Evolutionary conservation across 2,113 vertebrate species (phyloP), one percentile per base, ranked within the genome.

Genomic region (Melanotaenia duboulayi): DNA sequence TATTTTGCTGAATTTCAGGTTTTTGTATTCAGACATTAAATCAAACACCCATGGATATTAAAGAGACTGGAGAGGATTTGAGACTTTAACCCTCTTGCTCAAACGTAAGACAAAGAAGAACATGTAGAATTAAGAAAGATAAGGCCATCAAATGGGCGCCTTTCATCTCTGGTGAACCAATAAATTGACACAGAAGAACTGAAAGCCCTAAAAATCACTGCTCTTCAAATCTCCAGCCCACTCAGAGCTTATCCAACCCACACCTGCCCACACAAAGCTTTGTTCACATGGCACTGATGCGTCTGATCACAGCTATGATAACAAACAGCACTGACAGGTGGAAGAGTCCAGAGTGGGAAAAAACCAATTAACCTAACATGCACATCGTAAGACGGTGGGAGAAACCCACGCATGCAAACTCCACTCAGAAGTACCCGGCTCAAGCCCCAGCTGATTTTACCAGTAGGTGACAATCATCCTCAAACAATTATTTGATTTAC

Each of bases 251-350:
- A 46, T 39, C 55, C 61, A 35, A 14, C 56, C 52, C 4, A 20
- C 61, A 52, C 16, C 71, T 49, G 64, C 64, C 68, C 39, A 68
- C 76, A 72, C 48, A n/a, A 13, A 67, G 60, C 0, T 1, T 59
- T 44, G 51, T 74, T 62, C 44, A 32, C 62, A 4, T 65, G 4
- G n/a, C 59, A 37, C 10, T 64, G 10, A 35, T 61, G 58, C 57
- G 5, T 16, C 28, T 22, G 61, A 72, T 14, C 20, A 11, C 49
- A 59, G 23, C 56, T n/a, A 23, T 28, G 37, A 44, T 17, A 59
- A 61, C 65, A 24, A 58, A 69, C 2, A 37, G 57, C 54, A 22
- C 61, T 11, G 50, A 70, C 19, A 25, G 59, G 52, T 13, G 42
- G 46, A 65, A 46, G 42, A 65, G 70, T 20, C 7, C 42, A 64